phyloP scores from a whole-genome alignment of 2,888 invertebrate genomes.

The Caradrina clavipalpis region DNA sequence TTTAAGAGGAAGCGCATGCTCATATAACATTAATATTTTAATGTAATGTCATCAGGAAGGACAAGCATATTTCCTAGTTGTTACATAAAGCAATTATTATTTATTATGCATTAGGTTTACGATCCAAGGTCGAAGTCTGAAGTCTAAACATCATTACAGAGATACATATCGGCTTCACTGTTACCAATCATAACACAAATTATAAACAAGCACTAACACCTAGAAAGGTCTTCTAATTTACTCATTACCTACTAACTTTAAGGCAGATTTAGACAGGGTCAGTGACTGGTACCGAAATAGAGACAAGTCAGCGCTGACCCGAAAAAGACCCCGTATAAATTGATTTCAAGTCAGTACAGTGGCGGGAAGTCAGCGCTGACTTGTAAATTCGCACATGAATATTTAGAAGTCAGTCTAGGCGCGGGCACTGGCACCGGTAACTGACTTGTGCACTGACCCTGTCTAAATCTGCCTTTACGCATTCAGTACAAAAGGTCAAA shows the following conservation, averaged over 20 bases:
- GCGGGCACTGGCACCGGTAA: too few relatives aligned
- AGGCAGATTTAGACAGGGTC: too few relatives aligned
- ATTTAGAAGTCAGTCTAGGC: too few relatives aligned
- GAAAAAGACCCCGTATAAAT: too few relatives aligned
- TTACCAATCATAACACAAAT: conserved; percentile 11
- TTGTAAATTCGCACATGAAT: too few relatives aligned
- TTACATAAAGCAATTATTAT: conserved; percentile 43
- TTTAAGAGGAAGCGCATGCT: conserved; percentile 1
- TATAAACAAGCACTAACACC: conserved; percentile 34
- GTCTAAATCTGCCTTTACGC: too few relatives aligned
- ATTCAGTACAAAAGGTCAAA: conserved; percentile 8
- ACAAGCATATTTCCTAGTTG: conserved; percentile 33
- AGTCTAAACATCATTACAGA: conserved; percentile 37
- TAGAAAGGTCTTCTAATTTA: conserved; percentile 14
- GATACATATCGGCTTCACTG: conserved; percentile 27
- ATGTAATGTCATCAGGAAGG: conserved; percentile 8
- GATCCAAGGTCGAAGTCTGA: conserved; percentile 32
- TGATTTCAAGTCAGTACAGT: too few relatives aligned
- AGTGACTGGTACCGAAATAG: too few relatives aligned
- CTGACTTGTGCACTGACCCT: too few relatives aligned
- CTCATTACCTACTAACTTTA: conserved; percentile 13
- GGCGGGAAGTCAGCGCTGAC: too few relatives aligned
- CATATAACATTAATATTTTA: conserved; percentile 5
- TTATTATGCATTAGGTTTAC: conserved; percentile 22
- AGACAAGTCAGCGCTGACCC: too few relatives aligned